These are phyloP conservation scores for Venusia cambrica DNA, from an alignment of 2,888 invertebrate genomes.

Conservation along the genomic window DNA sequence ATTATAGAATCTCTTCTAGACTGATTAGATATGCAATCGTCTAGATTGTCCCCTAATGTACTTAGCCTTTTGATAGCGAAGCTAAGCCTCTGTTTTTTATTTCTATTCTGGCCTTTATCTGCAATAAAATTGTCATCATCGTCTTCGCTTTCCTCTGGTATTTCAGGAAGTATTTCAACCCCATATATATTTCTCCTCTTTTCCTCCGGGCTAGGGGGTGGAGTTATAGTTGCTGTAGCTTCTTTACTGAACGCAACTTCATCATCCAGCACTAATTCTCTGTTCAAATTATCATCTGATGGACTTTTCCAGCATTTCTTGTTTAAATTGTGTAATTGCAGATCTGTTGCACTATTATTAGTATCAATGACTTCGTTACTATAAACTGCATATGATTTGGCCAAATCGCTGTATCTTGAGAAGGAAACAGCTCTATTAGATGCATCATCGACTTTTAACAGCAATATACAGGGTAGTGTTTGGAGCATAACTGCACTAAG, in stretches of 20 bases:
- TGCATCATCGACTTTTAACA: conserved; percentile 55
- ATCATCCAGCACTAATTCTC: conserved; percentile 44
- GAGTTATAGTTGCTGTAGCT: conserved; percentile 55
- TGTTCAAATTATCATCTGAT: conserved; percentile 62
- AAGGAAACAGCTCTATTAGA: conserved; percentile 51
- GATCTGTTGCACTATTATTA: conserved; percentile 54
- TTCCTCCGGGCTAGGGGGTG: conserved; percentile 72
- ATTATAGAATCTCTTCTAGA: conserved; percentile 59
- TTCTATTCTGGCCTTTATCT: conserved; percentile 36
- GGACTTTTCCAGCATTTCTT: conserved; percentile 75
- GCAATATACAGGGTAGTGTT: conserved; percentile 61
- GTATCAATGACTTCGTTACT: conserved; percentile 51
- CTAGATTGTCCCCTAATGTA: conserved; percentile 71
- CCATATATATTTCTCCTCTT: conserved; percentile 71
- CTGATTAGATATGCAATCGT: conserved; percentile 70
- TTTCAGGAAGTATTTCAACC: conserved; percentile 76
- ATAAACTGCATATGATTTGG: conserved; percentile 63
- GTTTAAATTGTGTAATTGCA: conserved; percentile 65
- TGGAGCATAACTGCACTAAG: conserved; percentile 66
- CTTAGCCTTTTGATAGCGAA: conserved; percentile 76
- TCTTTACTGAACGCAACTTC: conserved; percentile 42
- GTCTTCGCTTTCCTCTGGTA: conserved; percentile 75
- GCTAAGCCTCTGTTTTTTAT: conserved; percentile 60
- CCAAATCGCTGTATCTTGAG: conserved; percentile 61
- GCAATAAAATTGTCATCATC: conserved; percentile 38